Evolutionary conservation across 2,797 vertebrate species (phyloP).

Genomic region (Argyrosomus regius): DNA sequence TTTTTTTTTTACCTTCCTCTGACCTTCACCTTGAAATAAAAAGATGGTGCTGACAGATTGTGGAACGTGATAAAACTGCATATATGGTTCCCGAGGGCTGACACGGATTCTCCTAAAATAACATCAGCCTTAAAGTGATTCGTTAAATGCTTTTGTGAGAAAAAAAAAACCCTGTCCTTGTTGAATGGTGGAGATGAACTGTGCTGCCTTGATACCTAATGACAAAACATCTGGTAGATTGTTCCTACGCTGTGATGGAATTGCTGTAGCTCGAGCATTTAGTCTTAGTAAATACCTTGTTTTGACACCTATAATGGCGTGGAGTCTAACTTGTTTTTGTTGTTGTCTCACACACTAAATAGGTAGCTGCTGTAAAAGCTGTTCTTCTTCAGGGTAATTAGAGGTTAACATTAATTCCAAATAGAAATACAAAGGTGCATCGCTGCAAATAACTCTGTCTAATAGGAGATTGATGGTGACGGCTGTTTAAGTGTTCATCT

Average conservation of each 20-base stretch:
- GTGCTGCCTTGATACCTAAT: conserved; percentile 63
- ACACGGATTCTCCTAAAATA: conserved; percentile 56
- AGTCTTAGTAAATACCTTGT: conserved; percentile 73
- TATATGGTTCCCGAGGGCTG: conserved; percentile 61
- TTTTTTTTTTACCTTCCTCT: neutral
- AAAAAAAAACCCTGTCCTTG: conserved; percentile 63
- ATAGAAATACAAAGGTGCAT: conserved; percentile 34
- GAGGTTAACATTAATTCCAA: conserved; percentile 50
- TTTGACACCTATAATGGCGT: conserved; percentile 68
- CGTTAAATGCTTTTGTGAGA: conserved; percentile 54
- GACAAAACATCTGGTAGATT: conserved; percentile 79
- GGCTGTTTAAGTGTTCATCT: conserved; percentile 8
- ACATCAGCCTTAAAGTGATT: conserved; percentile 63
- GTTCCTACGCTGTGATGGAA: conserved; percentile 61
- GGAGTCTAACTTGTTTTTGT: conserved; percentile 56
- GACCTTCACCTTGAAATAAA: conserved; percentile 70
- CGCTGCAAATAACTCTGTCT: conserved; percentile 20
- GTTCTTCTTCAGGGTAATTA: conserved; percentile 51
- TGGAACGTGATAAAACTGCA: conserved; percentile 59
- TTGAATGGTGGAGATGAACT: conserved; percentile 65
- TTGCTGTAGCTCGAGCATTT: conserved; percentile 58
- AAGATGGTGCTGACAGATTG: conserved; percentile 64
- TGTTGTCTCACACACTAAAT: conserved; percentile 50
- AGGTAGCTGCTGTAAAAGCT: conserved; percentile 31
- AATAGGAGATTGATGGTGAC: neutral